These are phyloP conservation scores for Ornithorhynchus anatinus DNA, from an alignment of 2,113 vertebrate genomes.

Conservation along the genomic window DNA sequence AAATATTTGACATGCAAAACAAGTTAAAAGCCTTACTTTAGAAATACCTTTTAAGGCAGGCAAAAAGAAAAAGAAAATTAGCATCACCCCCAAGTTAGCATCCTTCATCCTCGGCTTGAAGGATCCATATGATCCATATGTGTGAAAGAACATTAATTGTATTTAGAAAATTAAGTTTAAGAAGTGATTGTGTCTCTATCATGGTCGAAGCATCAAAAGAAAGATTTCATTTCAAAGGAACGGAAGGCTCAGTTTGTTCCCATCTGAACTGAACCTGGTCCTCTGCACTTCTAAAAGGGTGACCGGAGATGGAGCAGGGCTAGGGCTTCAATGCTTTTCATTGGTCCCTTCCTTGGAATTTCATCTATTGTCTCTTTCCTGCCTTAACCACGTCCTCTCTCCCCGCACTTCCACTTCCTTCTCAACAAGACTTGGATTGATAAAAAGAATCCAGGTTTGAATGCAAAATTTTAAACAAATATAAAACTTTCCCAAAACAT, in stretches of 20 bases:
- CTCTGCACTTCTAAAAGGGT: rapidly evolving
- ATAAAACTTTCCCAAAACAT: too few species aligned
- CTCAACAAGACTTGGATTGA: too few species aligned
- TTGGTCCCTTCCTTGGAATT: too few species aligned
- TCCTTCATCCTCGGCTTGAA: slow-evolving; percentile 34
- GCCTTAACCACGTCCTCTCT: too few species aligned
- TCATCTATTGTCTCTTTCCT: too few species aligned
- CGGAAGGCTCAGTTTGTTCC: background rate
- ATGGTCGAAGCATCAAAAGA: background rate
- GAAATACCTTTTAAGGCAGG: slow-evolving; percentile 47
- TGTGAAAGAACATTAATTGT: background rate
- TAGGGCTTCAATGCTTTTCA: too few species aligned
- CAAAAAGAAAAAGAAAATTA: slow-evolving; percentile 57
- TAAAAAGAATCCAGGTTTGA: too few species aligned
- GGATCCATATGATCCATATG: background rate
- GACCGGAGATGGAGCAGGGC: too few species aligned
- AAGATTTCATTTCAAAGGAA: background rate
- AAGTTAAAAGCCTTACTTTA: background rate
- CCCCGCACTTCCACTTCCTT: too few species aligned
- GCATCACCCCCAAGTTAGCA: background rate
- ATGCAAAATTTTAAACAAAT: too few species aligned
- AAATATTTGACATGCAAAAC: slow-evolving; percentile 47
- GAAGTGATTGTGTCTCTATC: background rate
- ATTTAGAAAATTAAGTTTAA: background rate
- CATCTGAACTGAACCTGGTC: background rate